phyloP scores from a whole-genome alignment of 2,888 invertebrate species.

The Cremastinae sp. region DNA sequence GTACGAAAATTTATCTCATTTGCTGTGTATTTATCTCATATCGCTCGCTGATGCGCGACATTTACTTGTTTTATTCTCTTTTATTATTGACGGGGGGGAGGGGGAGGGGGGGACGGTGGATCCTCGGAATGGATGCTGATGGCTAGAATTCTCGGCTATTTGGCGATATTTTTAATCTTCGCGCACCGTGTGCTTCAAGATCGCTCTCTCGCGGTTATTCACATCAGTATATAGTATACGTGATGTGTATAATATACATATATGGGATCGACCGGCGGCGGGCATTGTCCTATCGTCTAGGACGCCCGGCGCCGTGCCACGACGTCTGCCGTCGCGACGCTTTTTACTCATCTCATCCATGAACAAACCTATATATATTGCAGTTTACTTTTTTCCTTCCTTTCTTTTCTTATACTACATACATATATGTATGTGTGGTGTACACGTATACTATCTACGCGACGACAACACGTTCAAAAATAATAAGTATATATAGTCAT shows the following conservation, averaged over 20 bases:
- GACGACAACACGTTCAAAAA: too few relatives aligned
- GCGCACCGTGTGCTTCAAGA: background rate
- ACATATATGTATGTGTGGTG: too few relatives aligned
- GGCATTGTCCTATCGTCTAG: conserved; percentile 76
- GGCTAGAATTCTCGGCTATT: conserved; percentile 48
- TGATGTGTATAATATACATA: conserved; percentile 1
- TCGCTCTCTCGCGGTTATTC: too few relatives aligned
- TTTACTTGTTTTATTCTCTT: conserved; percentile 16
- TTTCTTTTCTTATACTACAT: too few relatives aligned
- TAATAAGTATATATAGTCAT: too few relatives aligned
- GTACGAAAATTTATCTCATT: too few relatives aligned
- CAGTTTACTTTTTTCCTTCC: too few relatives aligned
- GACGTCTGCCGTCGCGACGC: conserved; percentile 66
- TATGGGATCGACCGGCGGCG: conserved; percentile 49
- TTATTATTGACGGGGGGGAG: too few relatives aligned
- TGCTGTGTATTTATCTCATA: too few relatives aligned
- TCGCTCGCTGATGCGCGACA: background rate
- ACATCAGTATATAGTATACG: too few relatives aligned
- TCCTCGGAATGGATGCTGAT: conserved; percentile 37
- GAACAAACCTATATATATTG: conserved; percentile 34
- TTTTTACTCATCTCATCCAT: conserved; percentile 62
- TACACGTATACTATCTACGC: too few relatives aligned
- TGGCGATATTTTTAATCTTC: background rate
- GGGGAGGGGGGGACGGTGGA: too few relatives aligned
- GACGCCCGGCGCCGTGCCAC: conserved; percentile 71